Conservation (phyloP, 2,113 vertebrate genomes). For the Megaceryle torquata region DNA sequence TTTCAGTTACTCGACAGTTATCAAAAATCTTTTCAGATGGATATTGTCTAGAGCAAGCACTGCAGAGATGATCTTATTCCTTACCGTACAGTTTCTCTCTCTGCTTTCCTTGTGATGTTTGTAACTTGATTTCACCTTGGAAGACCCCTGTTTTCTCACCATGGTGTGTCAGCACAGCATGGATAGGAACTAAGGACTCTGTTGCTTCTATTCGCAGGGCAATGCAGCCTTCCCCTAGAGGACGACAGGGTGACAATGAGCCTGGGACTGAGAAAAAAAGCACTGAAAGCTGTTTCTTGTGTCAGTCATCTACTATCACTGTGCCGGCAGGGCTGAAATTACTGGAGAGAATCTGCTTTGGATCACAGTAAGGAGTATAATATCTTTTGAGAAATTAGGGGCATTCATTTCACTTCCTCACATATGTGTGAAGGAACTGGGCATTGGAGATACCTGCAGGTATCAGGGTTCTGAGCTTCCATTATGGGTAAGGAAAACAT, state of each 20-base stretch:
- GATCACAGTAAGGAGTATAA: background rate
- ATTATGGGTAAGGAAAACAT: background rate
- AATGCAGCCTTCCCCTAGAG: conserved; percentile 92
- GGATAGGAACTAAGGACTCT: conserved; percentile 80
- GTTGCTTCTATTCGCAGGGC: conserved; percentile 84
- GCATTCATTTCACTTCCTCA: background rate
- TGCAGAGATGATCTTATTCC: background rate
- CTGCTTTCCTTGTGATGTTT: conserved; percentile 87
- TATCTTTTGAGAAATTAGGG: background rate
- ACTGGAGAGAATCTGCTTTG: background rate
- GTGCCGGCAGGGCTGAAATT: background rate
- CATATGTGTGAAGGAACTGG: background rate
- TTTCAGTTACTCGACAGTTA: background rate
- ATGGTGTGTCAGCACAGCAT: conserved; percentile 88
- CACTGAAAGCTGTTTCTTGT: background rate
- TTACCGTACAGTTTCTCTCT: conserved; percentile 95
- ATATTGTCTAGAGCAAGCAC: background rate
- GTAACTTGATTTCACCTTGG: conserved; percentile 87
- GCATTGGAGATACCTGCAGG: background rate
- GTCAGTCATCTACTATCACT: background rate
- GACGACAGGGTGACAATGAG: background rate
- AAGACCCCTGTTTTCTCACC: conserved; percentile 89
- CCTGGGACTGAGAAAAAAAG: background rate
- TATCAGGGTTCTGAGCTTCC: background rate
- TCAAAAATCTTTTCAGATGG: background rate